Evolutionary conservation across 2,797 vertebrate genomes (phyloP).

Genomic region (Danio jaintianensis): DNA sequence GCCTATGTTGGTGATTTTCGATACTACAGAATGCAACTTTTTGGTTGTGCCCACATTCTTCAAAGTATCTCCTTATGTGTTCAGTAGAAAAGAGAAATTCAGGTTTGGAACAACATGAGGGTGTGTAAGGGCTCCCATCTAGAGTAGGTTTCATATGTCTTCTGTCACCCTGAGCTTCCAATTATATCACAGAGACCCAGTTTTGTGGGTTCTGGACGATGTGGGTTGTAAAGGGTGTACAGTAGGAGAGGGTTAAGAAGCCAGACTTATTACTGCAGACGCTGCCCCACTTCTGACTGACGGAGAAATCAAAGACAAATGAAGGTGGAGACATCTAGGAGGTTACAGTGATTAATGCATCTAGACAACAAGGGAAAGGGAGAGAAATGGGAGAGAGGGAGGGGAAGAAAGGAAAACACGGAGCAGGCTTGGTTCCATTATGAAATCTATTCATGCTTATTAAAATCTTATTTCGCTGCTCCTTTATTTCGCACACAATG

Average conservation of each 20-base stretch:
- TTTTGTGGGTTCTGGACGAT: conserved; percentile 22
- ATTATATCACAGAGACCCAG: conserved; percentile 46
- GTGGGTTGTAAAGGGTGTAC: conserved; percentile 27
- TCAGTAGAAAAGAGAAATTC: not conserved
- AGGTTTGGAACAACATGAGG: not conserved
- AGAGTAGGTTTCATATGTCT: not conserved
- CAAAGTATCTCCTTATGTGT: not conserved
- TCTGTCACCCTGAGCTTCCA: conserved; percentile 26
- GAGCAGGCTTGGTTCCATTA: conserved; percentile 6
- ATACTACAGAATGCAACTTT: too few species aligned
- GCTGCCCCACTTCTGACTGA: conserved; percentile 56
- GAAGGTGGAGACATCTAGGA: conserved; percentile 59
- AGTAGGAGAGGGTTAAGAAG: conserved; percentile 43
- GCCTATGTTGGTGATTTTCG: too few species aligned
- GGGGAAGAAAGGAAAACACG: not conserved
- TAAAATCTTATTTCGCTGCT: conserved; percentile 35
- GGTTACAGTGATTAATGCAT: conserved; percentile 49
- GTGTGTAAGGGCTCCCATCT: not conserved
- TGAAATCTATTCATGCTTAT: conserved; percentile 39
- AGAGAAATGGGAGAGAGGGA: conserved; percentile 19
- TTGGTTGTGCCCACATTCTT: not conserved
- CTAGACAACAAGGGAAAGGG: conserved; percentile 37
- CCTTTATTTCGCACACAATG: conserved; percentile 34
- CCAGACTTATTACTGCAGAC: conserved; percentile 38
- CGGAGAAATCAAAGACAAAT: conserved; percentile 61